Conservation (phyloP, 92 coral and sea anemone genomes). For the Actinernus sp. region DNA sequence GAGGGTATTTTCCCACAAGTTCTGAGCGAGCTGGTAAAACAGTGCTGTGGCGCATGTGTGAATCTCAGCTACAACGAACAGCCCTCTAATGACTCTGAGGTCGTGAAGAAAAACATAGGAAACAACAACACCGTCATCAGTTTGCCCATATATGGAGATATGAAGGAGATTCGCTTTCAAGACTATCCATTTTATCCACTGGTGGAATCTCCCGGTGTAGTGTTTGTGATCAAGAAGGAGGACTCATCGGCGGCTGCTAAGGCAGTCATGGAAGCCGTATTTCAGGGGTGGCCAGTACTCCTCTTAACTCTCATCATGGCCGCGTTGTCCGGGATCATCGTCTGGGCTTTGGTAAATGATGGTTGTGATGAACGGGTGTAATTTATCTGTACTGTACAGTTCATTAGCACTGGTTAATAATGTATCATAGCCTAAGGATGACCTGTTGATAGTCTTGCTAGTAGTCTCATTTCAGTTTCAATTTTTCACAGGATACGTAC, state of each 20-base stretch:
- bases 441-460: too few relatives aligned
- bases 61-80: constrained; percentile 71
- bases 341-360: constrained; percentile 94
- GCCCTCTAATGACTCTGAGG: constrained; percentile 94
- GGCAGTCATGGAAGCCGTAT: constrained; percentile 99
- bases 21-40: constrained; percentile 51
- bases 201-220: constrained; percentile 98
- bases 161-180: constrained; percentile 93
- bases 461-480: too few relatives aligned
- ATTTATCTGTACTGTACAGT: too few relatives aligned
- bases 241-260: constrained; percentile 95
- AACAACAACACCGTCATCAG: constrained; percentile 85
- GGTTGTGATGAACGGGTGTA: too few relatives aligned
- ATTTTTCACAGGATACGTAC: constrained; percentile 81
- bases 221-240: constrained; percentile 89
- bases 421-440: too few relatives aligned
- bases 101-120: constrained; percentile 87
- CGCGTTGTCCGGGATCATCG: constrained; percentile 94
- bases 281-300: constrained; percentile 99
- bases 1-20: constrained; percentile 77
- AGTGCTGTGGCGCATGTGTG: constrained; percentile 79
- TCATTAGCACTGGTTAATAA: too few relatives aligned
- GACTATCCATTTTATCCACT: constrained; percentile 90
- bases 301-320: constrained; percentile 97
- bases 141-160: constrained; percentile 95